phyloP scores from a whole-genome alignment of 2,888 invertebrate species.

The Sphinx pinastri region DNA sequence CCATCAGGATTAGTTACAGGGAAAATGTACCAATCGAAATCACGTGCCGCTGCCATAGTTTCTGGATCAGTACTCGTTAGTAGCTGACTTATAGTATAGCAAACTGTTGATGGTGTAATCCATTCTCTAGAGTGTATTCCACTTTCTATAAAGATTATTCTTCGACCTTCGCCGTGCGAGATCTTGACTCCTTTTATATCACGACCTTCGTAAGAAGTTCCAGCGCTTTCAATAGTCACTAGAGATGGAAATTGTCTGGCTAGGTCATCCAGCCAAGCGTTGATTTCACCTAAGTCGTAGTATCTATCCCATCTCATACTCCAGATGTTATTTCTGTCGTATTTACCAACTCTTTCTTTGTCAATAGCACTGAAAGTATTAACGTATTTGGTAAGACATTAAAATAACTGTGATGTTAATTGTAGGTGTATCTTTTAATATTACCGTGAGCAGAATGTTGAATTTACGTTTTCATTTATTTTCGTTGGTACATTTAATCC shows the following conservation, averaged over 20 bases:
- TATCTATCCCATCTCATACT: constrained; percentile 85
- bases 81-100: constrained; percentile 85
- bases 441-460: too few species aligned
- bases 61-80: constrained; percentile 79
- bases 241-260: constrained; percentile 68
- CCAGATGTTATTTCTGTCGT: constrained; percentile 51
- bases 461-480: too few species aligned
- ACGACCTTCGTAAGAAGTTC: constrained; percentile 74
- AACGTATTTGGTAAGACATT: constrained; percentile 1
- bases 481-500: too few species aligned
- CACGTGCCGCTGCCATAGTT: constrained; percentile 74
- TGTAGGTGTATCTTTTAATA: too few species aligned
- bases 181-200: constrained; percentile 77
- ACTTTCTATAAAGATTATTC: constrained; percentile 69
- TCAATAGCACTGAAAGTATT: constrained; percentile 75
- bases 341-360: constrained; percentile 65
- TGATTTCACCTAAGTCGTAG: constrained; percentile 84
- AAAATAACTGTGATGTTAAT: constrained; percentile 6
- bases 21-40: constrained; percentile 89
- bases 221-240: constrained; percentile 68
- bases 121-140: constrained; percentile 91
- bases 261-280: constrained; percentile 83
- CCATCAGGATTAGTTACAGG: constrained; percentile 92
- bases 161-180: constrained; percentile 65
- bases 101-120: constrained; percentile 86